Conservation (phyloP, 1,140 invertebrate species). For the Drosophila bocqueti region DNA sequence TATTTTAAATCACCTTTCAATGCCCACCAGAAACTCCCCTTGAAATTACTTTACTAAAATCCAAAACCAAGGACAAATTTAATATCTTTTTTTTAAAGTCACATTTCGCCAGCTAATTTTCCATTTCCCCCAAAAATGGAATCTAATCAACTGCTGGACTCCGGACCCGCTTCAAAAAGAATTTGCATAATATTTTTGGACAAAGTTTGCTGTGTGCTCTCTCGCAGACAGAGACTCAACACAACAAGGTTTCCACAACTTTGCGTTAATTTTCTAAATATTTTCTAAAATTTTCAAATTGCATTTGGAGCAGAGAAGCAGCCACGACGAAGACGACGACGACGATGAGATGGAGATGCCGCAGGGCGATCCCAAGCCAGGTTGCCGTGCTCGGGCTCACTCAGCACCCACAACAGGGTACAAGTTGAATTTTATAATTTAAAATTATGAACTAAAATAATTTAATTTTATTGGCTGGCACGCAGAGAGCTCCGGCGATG, state of each 20-base stretch:
- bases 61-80: constrained; percentile 1
- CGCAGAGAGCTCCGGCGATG: constrained; percentile 61
- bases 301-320: constrained; percentile 53
- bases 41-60: background rate
- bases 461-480: constrained; percentile 76
- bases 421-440: constrained; percentile 76
- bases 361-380: constrained; percentile 52
- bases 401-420: constrained; percentile 35
- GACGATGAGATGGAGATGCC: constrained; percentile 28
- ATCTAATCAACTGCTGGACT: constrained; percentile 37
- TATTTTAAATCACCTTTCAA: too few species aligned
- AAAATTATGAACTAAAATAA: constrained; percentile 83
- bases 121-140: constrained; percentile 14
- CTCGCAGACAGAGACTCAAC: constrained; percentile 39
- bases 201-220: constrained; percentile 41
- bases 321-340: background rate
- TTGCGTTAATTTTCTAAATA: constrained; percentile 84
- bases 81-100: constrained; percentile 20
- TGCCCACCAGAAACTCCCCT: too few species aligned
- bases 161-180: constrained; percentile 22
- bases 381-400: constrained; percentile 57
- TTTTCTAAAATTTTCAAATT: constrained; percentile 76
- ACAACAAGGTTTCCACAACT: constrained; percentile 75
- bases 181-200: constrained; percentile 77
- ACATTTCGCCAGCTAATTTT: constrained; percentile 25